Percentiles rank a stretch among this genome's conserved stretches.
These are phyloP conservation scores for Microctenopoma stevenorrisi DNA, from an alignment of 2,797 vertebrate species.

Conservation along the genomic window DNA sequence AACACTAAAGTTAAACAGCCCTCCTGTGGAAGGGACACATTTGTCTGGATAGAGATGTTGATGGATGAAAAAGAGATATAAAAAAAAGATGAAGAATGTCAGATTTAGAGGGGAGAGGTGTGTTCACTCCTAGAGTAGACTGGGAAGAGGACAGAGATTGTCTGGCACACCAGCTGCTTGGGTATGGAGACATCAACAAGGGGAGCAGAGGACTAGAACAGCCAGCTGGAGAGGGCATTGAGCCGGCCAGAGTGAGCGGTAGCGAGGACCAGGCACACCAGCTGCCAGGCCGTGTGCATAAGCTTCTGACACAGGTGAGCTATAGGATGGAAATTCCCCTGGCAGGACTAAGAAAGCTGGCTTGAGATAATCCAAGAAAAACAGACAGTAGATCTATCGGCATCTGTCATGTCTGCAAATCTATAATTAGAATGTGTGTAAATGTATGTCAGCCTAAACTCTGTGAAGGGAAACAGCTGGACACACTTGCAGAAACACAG, in stretches of 20 bases:
- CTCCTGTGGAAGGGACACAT: neutral
- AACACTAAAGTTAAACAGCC: neutral
- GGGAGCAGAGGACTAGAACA: conserved; percentile 54
- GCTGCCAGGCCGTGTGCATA: conserved; percentile 61
- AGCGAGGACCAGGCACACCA: conserved; percentile 41
- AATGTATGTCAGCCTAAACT: neutral
- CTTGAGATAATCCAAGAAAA: conserved; percentile 31
- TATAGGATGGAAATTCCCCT: conserved; percentile 42
- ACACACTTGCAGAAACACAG: too few relatives aligned
- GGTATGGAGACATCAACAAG: conserved; percentile 38
- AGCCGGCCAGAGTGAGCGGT: conserved; percentile 33
- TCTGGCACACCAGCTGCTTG: conserved; percentile 61
- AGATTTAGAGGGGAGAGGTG: conserved; percentile 21
- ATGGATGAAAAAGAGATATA: conserved; percentile 6
- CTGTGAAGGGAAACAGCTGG: too few relatives aligned
- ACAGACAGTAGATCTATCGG: conserved; percentile 18
- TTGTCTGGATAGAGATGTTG: neutral
- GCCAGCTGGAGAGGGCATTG: conserved; percentile 71
- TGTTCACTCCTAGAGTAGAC: conserved; percentile 31
- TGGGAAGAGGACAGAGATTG: conserved; percentile 44
- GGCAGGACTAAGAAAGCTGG: conserved; percentile 32
- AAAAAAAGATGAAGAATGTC: neutral
- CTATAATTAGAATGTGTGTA: conserved; percentile 22
- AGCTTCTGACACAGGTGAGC: conserved; percentile 57
- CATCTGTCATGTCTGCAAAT: conserved; percentile 47